Conservation (phyloP, 2,797 vertebrate species). For the Propithecus perrieri region DNA sequence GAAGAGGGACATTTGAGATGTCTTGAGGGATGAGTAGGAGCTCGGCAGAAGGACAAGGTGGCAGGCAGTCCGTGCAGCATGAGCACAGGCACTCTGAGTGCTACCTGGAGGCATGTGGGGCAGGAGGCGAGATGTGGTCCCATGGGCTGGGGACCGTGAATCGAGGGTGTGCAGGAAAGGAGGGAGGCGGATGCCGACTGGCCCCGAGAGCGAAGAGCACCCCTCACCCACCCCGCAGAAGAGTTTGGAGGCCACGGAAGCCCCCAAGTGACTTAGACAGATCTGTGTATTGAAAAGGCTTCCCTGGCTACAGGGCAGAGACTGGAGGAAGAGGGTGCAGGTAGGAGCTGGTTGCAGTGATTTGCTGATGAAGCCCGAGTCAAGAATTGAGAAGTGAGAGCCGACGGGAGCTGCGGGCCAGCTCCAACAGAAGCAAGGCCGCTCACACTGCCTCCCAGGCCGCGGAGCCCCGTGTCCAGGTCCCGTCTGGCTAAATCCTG, state of each 20-base stretch:
- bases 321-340: neutral
- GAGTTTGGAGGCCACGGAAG: neutral
- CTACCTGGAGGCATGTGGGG: too few species aligned
- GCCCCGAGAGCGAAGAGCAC: neutral
- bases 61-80: neutral
- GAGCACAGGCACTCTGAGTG: too few species aligned
- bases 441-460: fast-evolving
- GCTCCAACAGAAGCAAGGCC: neutral
- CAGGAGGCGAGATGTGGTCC: neutral
- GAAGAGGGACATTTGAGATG: neutral
- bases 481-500: neutral
- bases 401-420: neutral
- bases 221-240: neutral
- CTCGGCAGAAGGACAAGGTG: neutral
- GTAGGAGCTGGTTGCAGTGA: neutral
- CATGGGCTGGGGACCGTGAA: fast-evolving
- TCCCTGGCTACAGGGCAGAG: neutral
- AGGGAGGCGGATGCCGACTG: neutral
- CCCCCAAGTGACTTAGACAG: neutral
- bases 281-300: neutral
- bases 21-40: neutral
- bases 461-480: neutral
- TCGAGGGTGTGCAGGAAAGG: neutral
- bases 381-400: neutral
- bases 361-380: neutral